phyloP scores from a whole-genome alignment of 2,797 vertebrate species.

The Chelonia mydas region DNA sequence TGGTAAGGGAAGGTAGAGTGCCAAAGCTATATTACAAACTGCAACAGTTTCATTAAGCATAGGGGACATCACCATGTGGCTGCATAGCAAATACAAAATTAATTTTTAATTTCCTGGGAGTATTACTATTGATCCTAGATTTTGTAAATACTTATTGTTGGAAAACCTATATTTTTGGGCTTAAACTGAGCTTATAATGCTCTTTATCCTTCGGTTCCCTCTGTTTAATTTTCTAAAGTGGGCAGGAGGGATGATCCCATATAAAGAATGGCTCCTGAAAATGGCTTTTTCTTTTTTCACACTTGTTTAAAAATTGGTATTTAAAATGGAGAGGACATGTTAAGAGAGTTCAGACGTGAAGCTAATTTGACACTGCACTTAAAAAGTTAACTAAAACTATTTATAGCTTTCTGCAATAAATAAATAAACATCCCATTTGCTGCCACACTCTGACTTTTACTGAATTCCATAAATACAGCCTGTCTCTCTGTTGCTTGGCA shows the following conservation, averaged over 20 bases:
- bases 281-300: neutral
- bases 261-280: neutral
- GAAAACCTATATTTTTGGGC: neutral
- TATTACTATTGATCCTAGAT: neutral
- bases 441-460: neutral
- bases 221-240: neutral
- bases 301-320: neutral
- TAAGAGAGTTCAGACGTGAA: neutral
- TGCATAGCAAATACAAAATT: neutral
- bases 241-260: neutral
- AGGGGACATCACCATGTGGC: neutral
- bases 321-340: neutral
- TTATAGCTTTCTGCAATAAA: neutral
- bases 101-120: neutral
- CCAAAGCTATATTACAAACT: neutral
- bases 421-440: neutral
- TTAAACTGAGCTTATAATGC: neutral
- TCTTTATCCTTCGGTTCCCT: neutral
- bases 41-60: neutral
- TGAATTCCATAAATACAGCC: neutral
- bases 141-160: neutral
- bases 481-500: neutral
- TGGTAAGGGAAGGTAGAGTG: conserved; percentile 22
- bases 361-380: neutral
- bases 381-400: conserved; percentile 1